These are phyloP conservation scores for Gastrophryne carolinensis DNA, from an alignment of 2,797 vertebrate species.

Conservation along the genomic window DNA sequence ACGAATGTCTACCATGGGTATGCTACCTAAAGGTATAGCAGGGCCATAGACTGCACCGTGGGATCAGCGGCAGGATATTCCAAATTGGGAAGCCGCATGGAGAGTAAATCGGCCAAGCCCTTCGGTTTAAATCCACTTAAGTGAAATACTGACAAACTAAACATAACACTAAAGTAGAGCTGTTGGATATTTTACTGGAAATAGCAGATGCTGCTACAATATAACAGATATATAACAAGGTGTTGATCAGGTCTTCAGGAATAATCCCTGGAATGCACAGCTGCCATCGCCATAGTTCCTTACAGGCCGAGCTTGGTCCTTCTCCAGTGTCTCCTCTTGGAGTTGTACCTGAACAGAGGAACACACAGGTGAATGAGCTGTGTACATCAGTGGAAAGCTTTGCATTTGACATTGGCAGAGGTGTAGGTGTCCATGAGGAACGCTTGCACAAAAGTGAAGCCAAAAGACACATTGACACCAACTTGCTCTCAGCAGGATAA, in stretches of 20 bases:
- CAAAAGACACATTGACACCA: constrained; percentile 63
- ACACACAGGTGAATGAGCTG: too few relatives aligned
- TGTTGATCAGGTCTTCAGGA: constrained; percentile 27
- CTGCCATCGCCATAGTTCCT: constrained; percentile 47
- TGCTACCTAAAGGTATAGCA: too few relatives aligned
- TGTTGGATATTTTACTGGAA: constrained; percentile 22
- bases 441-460: constrained; percentile 60
- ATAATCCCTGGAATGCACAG: not conserved
- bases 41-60: too few relatives aligned
- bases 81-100: too few relatives aligned
- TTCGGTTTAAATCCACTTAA: too few relatives aligned
- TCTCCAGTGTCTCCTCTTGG: constrained; percentile 94
- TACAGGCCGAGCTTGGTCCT: constrained; percentile 87
- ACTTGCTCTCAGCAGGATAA: constrained; percentile 94
- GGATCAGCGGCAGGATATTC: too few relatives aligned
- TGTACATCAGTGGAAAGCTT: too few relatives aligned
- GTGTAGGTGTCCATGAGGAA: constrained; percentile 66
- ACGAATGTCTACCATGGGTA: too few relatives aligned
- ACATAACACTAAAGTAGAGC: too few relatives aligned
- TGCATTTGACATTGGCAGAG: too few relatives aligned
- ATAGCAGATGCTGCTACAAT: constrained; percentile 15
- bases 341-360: constrained; percentile 83
- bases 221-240: constrained; percentile 16
- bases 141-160: too few relatives aligned
- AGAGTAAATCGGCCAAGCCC: too few relatives aligned